Evolutionary conservation across 1,140 invertebrate genomes (phyloP).

Genomic region (Pachypeltis micranthus): DNA sequence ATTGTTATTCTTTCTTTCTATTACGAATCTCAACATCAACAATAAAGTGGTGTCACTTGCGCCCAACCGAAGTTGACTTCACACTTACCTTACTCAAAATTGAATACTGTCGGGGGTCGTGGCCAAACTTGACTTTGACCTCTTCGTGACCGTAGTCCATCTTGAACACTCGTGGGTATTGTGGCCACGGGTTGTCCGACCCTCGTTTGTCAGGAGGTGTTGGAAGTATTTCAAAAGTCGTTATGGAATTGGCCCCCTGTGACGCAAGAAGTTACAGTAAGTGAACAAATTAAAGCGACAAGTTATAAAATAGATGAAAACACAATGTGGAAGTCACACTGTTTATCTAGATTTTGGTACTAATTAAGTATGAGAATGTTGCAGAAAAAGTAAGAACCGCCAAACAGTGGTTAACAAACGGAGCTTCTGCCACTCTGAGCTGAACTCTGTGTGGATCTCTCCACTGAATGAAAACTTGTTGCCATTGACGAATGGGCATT

Average conservation of each 20-base stretch:
- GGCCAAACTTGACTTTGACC: constrained; percentile 78
- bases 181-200: constrained; percentile 93
- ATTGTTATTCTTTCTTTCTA: no score
- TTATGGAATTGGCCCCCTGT: constrained; percentile 86
- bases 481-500: no score
- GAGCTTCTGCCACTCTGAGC: no score
- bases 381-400: no score
- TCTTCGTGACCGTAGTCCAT: constrained; percentile 99
- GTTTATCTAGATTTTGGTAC: no score
- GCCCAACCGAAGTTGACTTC: no score
- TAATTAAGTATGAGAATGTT: no score
- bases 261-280: constrained; percentile 21
- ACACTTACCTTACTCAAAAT: constrained; percentile 69
- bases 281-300: background rate
- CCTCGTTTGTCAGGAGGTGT: constrained; percentile 69
- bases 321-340: no score
- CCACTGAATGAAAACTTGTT: no score
- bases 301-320: background rate
- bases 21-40: background rate
- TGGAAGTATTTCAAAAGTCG: constrained; percentile 94
- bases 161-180: constrained; percentile 91
- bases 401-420: no score
- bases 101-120: constrained; percentile 86
- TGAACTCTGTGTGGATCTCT: no score
- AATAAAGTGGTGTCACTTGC: no score